Conservation (phyloP, 2,113 vertebrate species). For the Neolamprologus devosi region DNA sequence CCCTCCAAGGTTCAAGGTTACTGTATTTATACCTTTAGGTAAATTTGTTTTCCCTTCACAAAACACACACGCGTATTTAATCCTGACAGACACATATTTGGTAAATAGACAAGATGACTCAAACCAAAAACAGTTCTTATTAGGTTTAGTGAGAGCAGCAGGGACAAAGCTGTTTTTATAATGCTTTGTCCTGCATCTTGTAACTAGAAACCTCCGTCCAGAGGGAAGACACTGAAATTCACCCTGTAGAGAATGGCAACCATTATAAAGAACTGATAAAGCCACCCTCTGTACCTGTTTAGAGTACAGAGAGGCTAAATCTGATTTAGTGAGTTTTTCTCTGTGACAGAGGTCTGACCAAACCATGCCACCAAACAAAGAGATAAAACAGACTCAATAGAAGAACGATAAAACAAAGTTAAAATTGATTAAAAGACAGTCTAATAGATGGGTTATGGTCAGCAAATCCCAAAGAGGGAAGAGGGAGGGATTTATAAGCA, state of each 20-base stretch:
- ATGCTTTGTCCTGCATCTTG: background rate
- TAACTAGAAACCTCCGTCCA: background rate
- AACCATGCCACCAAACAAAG: background rate
- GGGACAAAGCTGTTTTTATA: background rate
- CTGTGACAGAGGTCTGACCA: background rate
- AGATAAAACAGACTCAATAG: background rate
- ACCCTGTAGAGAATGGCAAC: rapidly evolving
- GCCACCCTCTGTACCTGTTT: background rate
- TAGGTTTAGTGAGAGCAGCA: background rate
- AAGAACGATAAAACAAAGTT: background rate
- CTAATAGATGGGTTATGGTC: background rate
- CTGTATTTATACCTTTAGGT: background rate
- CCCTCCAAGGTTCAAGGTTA: background rate
- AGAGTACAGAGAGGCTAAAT: background rate
- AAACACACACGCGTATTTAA: background rate
- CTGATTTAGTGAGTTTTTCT: background rate
- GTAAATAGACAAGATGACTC: background rate
- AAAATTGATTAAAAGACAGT: background rate
- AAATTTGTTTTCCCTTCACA: background rate
- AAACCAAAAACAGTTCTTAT: background rate
- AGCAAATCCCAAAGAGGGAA: background rate
- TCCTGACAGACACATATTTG: background rate
- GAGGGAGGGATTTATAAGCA: background rate
- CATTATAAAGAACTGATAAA: background rate
- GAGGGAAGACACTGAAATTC: background rate